Base-by-base conservation (phyloP, 2,797 vertebrate species). In the Sylvia borin region DNA sequence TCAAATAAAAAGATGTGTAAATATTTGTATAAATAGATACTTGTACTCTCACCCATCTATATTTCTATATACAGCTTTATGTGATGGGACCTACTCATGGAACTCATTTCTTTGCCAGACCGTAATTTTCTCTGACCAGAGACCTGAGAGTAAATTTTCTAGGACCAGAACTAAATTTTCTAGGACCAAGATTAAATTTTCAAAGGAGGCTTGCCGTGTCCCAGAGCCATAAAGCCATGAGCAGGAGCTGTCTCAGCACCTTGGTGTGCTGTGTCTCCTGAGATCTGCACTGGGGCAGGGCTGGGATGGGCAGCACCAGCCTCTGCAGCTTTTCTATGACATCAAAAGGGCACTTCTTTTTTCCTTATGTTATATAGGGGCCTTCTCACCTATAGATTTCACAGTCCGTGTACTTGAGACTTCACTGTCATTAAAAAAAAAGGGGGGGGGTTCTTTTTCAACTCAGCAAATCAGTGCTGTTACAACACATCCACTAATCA, bases 281-380 rank as follows among this genome's bases (percentile, higher is more conserved):
- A 60, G 12, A 43, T 5, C 40, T 4, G n/a, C 65, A 21, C 10
- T 6, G 32, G 10, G 4, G 12, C 15, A 64, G 16, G 16, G 27
- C 31, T 65, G 25, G 32, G 32, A 43, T 3, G 4, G 25, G 58
- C 67, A 68, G 25, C 38, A 42, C 11, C 79, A 78, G 19, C 36
- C 18, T 47, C 54, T 65, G 32, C 60, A 51, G 16, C 29, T 38
- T 61, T 61, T 11, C 60, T 2, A 0, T 22, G 24, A 17, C 48
- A 79, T 57, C 31, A 3, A 10, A 78, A 71, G 2, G 0, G 2
- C 10, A 1, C 6, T 36, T 75, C 4, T 38, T 38, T 24, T 24
- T 19, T 11, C 25, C 7, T 6, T 47, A 8, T 36, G 22, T 31
- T 24, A 5, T 7, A 29, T 0, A 60, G 64, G 13, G 9, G 2